A percentile compares a stretch with the other conserved stretches of the same genome.
Conservation (phyloP, 1,140 invertebrate species). For the Drosophila watanabei region DNA sequence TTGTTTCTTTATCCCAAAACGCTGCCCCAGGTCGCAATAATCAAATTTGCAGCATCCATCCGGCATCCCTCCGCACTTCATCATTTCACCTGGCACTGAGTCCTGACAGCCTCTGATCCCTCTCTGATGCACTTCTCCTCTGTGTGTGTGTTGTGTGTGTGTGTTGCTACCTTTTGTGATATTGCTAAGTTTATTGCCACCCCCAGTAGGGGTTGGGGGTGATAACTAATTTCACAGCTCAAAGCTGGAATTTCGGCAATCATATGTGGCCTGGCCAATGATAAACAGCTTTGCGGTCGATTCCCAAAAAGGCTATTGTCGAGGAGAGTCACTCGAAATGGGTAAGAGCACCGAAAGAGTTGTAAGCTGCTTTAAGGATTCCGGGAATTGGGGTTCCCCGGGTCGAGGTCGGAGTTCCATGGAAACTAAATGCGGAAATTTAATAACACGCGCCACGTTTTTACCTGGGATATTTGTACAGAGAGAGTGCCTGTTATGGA, state of each 20-base stretch:
- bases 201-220: not conserved
- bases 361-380: slow-evolving; percentile 26
- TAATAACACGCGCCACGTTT: not conserved
- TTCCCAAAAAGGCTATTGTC: slow-evolving; percentile 22
- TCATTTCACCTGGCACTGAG: not conserved
- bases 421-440: slow-evolving; percentile 13
- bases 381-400: not conserved
- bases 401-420: not conserved
- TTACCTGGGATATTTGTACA: not conserved
- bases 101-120: slow-evolving; percentile 14
- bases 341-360: slow-evolving; percentile 19
- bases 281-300: slow-evolving; percentile 37
- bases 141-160: no score
- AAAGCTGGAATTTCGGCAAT: slow-evolving; percentile 4
- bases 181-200: slow-evolving; percentile 26
- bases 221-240: slow-evolving; percentile 18
- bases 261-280: slow-evolving; percentile 17
- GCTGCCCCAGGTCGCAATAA: slow-evolving; percentile 56
- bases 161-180: slow-evolving; percentile 11
- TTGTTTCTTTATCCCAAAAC: slow-evolving; percentile 33
- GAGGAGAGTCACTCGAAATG: not conserved
- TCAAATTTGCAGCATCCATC: slow-evolving; percentile 52
- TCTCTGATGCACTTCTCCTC: slow-evolving; percentile 7
- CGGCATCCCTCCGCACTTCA: slow-evolving; percentile 5
- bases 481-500: not conserved